These are phyloP conservation scores for Ceyx cyanopectus DNA, from an alignment of 2,113 vertebrate species.

Conservation along the genomic window DNA sequence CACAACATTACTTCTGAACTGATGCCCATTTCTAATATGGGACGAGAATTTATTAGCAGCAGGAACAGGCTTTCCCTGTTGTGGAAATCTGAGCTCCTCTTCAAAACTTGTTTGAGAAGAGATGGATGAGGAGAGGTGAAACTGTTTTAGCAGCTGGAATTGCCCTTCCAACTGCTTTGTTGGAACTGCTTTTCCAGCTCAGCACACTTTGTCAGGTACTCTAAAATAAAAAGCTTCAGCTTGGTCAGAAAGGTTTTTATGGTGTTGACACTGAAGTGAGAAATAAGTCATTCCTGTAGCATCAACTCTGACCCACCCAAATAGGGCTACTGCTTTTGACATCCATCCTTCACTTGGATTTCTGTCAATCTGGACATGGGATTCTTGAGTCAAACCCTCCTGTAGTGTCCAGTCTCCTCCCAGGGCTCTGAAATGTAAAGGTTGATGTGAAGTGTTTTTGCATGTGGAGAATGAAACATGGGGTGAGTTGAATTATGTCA, in stretches of 20 bases:
- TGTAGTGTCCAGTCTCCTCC: not conserved
- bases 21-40: not conserved
- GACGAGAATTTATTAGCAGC: not conserved
- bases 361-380: not conserved
- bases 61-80: not conserved
- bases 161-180: not conserved
- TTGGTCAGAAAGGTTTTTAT: not conserved
- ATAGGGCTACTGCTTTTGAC: not conserved
- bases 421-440: not conserved
- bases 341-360: not conserved
- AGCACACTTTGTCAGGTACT: not conserved
- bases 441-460: not conserved
- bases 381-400: not conserved
- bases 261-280: not conserved
- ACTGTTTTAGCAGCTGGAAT: not conserved
- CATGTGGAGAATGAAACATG: not conserved
- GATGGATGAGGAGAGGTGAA: not conserved
- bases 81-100: not conserved
- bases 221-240: not conserved
- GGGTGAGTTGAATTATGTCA: not conserved
- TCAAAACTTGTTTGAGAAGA: not conserved
- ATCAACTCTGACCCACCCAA: not conserved
- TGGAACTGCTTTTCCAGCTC: not conserved
- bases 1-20: not conserved
- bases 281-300: not conserved